Evolutionary conservation across 2,113 vertebrate genomes (phyloP).

Genomic region (Cephalopterus ornatus): DNA sequence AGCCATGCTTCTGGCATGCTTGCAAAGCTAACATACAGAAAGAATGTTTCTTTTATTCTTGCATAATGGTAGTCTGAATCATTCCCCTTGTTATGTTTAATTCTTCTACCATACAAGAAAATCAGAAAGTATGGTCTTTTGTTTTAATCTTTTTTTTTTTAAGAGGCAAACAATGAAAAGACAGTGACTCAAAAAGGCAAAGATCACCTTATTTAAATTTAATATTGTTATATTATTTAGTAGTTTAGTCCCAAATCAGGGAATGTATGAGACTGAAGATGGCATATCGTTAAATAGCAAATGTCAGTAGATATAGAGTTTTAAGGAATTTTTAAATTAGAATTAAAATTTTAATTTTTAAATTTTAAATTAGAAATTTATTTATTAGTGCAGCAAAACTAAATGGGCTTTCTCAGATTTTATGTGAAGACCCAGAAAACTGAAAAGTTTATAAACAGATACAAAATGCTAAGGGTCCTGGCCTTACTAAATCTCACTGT

Average conservation of each 20-base stretch:
- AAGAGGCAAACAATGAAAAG: neutral
- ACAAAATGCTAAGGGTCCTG: neutral
- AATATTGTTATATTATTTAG: neutral
- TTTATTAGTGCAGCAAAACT: neutral
- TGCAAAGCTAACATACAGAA: neutral
- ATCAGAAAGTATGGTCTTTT: neutral
- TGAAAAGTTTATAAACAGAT: neutral
- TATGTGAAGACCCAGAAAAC: neutral
- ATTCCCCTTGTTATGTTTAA: neutral
- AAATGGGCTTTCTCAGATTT: neutral
- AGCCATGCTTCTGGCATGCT: neutral
- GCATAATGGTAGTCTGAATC: neutral
- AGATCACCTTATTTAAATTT: neutral
- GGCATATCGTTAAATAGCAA: accelerated
- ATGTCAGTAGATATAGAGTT: neutral
- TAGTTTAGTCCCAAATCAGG: neutral
- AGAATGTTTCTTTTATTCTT: neutral
- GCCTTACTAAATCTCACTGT: neutral
- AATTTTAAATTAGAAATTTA: neutral
- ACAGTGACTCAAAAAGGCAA: neutral
- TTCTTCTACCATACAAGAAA: neutral
- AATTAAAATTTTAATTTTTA: neutral
- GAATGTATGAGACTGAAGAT: neutral
- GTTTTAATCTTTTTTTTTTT: neutral
- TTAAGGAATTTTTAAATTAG: neutral